phyloP scores from a whole-genome alignment of 2,888 invertebrate genomes.

The Nudaria mundana region DNA sequence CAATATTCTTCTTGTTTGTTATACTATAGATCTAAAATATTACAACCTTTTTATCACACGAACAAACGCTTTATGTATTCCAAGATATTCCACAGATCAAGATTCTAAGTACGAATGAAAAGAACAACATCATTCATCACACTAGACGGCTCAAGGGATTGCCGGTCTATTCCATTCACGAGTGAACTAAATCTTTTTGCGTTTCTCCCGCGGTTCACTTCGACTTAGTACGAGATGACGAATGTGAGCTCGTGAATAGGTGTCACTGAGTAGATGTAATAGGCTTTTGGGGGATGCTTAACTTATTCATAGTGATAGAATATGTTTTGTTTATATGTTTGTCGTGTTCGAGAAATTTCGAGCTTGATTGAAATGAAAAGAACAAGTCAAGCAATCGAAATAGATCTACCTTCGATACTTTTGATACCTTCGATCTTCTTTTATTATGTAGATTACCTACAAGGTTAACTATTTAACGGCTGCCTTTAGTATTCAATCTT shows the following conservation, averaged over 20 bases:
- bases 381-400: neutral
- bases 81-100: slow-evolving; percentile 48
- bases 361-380: neutral
- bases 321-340: slow-evolving; percentile 4
- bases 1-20: no score
- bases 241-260: slow-evolving; percentile 45
- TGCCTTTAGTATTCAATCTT: no score
- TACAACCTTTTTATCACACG: slow-evolving; percentile 12
- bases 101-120: slow-evolving; percentile 63
- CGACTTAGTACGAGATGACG: slow-evolving; percentile 52
- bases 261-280: slow-evolving; percentile 35
- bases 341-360: neutral
- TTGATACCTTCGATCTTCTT: no score
- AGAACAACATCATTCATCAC: slow-evolving; percentile 76
- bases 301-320: slow-evolving; percentile 32
- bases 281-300: slow-evolving; percentile 33
- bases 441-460: no score
- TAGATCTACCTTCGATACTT: neutral
- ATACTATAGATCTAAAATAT: slow-evolving; percentile 10
- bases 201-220: slow-evolving; percentile 36
- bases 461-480: no score
- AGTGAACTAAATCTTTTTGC: slow-evolving; percentile 68
- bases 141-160: slow-evolving; percentile 65
- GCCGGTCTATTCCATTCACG: slow-evolving; percentile 56
- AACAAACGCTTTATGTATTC: slow-evolving; percentile 32